These are phyloP conservation scores for Onchidella celtica DNA, from an alignment of 2,888 invertebrate genomes.

Conservation along the genomic window DNA sequence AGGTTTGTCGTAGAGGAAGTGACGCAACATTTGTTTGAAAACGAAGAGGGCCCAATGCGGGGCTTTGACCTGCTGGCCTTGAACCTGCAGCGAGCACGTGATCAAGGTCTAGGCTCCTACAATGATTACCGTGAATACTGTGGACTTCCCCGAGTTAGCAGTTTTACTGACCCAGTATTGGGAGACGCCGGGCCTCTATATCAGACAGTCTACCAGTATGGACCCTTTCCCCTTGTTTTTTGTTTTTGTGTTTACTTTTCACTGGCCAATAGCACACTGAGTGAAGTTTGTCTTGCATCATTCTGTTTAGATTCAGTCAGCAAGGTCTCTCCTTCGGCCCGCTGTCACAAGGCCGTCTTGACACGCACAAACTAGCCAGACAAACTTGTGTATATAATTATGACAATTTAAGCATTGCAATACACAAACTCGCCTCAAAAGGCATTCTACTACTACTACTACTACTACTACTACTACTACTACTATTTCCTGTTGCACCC, in stretches of 20 bases:
- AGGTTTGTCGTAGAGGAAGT: constrained; percentile 41
- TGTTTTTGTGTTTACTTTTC: neutral
- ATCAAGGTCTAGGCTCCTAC: constrained; percentile 39
- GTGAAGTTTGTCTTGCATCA: neutral
- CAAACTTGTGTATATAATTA: too few relatives aligned
- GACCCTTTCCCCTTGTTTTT: too few relatives aligned
- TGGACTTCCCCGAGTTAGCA: constrained; percentile 16
- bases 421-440: too few relatives aligned
- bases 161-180: constrained; percentile 21
- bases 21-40: constrained; percentile 48
- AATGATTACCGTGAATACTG: constrained; percentile 31
- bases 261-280: neutral
- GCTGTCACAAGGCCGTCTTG: too few relatives aligned
- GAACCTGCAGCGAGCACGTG: constrained; percentile 47
- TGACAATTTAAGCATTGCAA: too few relatives aligned
- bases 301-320: neutral
- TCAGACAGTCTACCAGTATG: neutral
- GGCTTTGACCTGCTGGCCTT: constrained; percentile 49
- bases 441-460: too few relatives aligned
- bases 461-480: too few relatives aligned
- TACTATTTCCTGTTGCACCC: too few relatives aligned
- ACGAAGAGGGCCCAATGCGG: constrained; percentile 23
- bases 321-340: too few relatives aligned
- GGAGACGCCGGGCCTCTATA: constrained; percentile 3
- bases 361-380: too few relatives aligned